Evolutionary conservation across 2,888 invertebrate genomes (phyloP).

Genomic region (Nephrotoma flavescens): DNA sequence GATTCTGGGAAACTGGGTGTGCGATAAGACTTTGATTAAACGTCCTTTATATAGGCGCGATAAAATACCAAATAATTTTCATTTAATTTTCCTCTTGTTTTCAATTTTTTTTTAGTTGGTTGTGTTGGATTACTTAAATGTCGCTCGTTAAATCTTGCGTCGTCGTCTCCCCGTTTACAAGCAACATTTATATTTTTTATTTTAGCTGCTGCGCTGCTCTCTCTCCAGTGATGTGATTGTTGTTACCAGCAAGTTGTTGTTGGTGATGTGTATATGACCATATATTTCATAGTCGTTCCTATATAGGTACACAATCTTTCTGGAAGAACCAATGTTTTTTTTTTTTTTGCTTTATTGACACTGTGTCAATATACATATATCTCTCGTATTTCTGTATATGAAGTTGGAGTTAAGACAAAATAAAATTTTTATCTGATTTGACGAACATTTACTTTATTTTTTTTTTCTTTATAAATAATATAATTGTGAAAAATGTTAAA

Average conservation of each 20-base stretch:
- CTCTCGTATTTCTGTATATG: neutral
- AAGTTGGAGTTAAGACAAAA: neutral
- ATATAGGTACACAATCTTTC: neutral
- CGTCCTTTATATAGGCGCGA: neutral
- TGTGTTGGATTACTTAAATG: neutral
- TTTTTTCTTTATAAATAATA: neutral
- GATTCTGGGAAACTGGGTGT: neutral
- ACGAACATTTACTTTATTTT: conserved; percentile 6
- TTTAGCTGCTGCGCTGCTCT: neutral
- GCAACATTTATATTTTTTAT: neutral
- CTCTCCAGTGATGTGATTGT: neutral
- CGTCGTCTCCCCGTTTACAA: neutral
- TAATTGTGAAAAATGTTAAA: conserved; percentile 2
- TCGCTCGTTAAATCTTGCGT: neutral
- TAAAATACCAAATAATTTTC: neutral
- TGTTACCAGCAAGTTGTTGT: neutral
- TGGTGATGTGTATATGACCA: neutral
- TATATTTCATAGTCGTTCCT: conserved; percentile 1
- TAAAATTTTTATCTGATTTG: conserved; percentile 10
- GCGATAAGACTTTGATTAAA: neutral
- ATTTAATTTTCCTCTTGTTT: neutral
- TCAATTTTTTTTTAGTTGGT: neutral
- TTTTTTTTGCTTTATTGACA: neutral
- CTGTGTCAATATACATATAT: neutral
- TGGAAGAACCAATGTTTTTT: neutral